Percentiles rank a stretch among this genome's conserved stretches.
Conservation (phyloP, 2,888 invertebrate genomes). For the Rhaphigaster nebulosa region DNA sequence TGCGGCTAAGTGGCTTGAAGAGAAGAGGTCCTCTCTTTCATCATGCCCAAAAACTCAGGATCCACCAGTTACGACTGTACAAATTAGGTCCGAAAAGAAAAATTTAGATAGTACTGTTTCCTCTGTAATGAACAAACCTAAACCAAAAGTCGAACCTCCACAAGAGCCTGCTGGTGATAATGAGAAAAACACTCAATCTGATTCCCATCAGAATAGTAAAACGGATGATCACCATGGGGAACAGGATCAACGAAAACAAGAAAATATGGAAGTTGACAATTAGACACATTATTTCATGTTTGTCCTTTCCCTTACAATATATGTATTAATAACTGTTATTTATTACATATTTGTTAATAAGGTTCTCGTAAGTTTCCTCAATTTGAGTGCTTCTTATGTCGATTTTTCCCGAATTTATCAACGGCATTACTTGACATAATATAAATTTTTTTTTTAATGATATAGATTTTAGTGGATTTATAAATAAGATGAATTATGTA, state of each 20-base stretch:
- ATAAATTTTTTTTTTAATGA: constrained; percentile 24
- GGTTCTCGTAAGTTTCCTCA: constrained; percentile 59
- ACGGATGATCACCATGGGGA: constrained; percentile 12
- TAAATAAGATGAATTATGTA: constrained; percentile 45
- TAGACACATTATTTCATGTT: constrained; percentile 47
- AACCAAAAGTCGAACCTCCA: constrained; percentile 74
- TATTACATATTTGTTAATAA: constrained; percentile 57
- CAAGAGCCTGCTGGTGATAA: constrained; percentile 71
- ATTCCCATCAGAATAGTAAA: constrained; percentile 52
- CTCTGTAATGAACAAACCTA: constrained; percentile 91
- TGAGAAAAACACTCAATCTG: constrained; percentile 66
- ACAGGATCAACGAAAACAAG: constrained; percentile 49
- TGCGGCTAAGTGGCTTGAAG: constrained; percentile 87
- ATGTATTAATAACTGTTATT: constrained; percentile 46
- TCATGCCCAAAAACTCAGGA: constrained; percentile 78
- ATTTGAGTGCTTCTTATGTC: constrained; percentile 49
- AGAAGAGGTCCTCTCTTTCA: constrained; percentile 77
- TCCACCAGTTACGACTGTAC: constrained; percentile 83
- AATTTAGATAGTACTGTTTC: constrained; percentile 72
- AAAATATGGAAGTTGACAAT: constrained; percentile 59
- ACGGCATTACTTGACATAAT: constrained; percentile 7
- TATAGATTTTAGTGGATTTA: constrained; percentile 39
- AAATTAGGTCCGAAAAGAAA: constrained; percentile 85
- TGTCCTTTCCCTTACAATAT: constrained; percentile 48
- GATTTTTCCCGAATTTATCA: neutral